Evolutionary conservation across 2,797 vertebrate genomes (phyloP).

Genomic region (Rhynchonycteris naso): DNA sequence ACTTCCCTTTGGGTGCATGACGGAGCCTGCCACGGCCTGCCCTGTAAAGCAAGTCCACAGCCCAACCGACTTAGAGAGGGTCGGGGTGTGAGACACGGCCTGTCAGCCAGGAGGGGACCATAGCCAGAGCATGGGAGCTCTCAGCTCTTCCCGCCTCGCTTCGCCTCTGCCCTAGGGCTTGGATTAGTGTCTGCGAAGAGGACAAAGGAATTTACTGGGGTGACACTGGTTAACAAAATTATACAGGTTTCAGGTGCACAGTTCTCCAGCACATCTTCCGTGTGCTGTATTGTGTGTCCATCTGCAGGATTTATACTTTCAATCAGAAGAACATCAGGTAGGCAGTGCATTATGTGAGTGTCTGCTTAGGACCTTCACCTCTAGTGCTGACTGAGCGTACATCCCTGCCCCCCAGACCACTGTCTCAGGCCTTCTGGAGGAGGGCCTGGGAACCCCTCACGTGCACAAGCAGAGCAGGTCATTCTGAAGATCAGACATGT

Average conservation of each 20-base stretch:
- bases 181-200: background rate
- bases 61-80: fast-evolving
- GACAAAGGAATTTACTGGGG: too few species aligned
- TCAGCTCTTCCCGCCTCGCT: background rate
- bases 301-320: background rate
- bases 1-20: fast-evolving
- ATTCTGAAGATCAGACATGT: background rate
- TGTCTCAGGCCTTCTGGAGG: background rate
- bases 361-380: background rate
- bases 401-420: background rate
- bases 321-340: background rate
- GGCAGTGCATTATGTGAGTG: fast-evolving
- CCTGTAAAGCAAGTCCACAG: background rate
- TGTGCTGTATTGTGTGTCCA: too few species aligned
- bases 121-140: background rate
- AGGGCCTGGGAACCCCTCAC: background rate
- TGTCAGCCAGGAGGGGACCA: background rate
- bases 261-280: too few species aligned
- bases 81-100: fast-evolving
- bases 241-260: too few species aligned
- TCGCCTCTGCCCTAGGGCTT: background rate
- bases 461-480: background rate
- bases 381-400: background rate
- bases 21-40: background rate
- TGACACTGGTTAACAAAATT: too few species aligned